These are phyloP conservation scores for Channa striata DNA, from an alignment of 2,797 vertebrate genomes.

Conservation along the genomic window DNA sequence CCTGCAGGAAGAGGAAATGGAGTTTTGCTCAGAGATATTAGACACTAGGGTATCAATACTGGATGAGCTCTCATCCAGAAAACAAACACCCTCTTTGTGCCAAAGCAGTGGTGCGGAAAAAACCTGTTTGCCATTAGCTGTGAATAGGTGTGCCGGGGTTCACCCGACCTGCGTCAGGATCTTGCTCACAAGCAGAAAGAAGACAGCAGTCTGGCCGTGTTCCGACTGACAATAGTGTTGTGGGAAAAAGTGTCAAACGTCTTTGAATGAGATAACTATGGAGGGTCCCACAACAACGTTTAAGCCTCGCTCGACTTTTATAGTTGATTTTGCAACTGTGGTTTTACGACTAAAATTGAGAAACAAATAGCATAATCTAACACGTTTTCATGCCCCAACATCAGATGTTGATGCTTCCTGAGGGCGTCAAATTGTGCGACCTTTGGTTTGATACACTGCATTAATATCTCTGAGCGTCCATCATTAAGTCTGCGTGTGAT, in stretches of 20 bases:
- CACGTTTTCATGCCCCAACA: no score
- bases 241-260: not conserved
- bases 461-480: no score
- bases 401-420: no score
- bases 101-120: conserved; percentile 23
- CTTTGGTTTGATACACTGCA: no score
- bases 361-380: no score
- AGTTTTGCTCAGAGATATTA: conserved; percentile 66
- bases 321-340: no score
- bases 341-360: no score
- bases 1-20: conserved; percentile 63
- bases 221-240: conserved; percentile 30
- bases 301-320: not conserved
- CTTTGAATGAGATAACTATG: conserved; percentile 19
- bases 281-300: not conserved
- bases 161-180: conserved; percentile 15
- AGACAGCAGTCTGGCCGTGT: conserved; percentile 2
- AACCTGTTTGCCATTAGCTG: conserved; percentile 40
- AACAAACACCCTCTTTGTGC: conserved; percentile 42
- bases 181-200: conserved; percentile 22
- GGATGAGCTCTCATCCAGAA: conserved; percentile 51
- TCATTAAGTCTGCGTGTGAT: no score
- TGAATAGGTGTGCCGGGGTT: conserved; percentile 35
- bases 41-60: conserved; percentile 61
- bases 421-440: no score